Base-by-base conservation (phyloP, 2,888 invertebrate genomes). In the Panzeria rudis region DNA sequence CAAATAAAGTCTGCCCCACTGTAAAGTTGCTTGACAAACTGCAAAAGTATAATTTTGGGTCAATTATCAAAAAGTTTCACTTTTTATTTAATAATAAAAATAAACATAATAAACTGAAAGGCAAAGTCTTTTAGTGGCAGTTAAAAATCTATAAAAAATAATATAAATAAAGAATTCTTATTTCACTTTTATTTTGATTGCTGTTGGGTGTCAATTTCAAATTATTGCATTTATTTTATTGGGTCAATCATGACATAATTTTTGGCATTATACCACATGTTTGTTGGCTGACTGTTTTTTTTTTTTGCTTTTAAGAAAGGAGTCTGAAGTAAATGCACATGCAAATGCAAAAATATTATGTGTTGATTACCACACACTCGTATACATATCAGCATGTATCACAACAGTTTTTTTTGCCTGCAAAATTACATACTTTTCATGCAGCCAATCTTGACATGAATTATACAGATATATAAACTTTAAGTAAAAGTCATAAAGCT, bases 211-310 rank as follows among this genome's bases (percentile, higher is more conserved):
- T 83, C 82, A 80, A 47, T 62, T 83, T 73, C 29, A 79, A 56
- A 54, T 38, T 72, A 62, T 72, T 84, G 38, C 61, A 75, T 78
- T 77, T 47, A 61, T 59, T 71, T 86, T 86, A 86, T 87, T 87
- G 84, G 87, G 88, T 87, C 87, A 87, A 77, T 82, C 87, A 83
- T 88, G 88, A 88, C 87, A 88, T 88, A 88, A 88, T 87, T 88
- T 86, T 84, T 79, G 71, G 84, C 86, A 85, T 87, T 87, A 87
- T 61, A 83, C 44, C 79, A 77, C 76, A 72, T 72, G 35, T 54
- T 71, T n/a, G 23, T 61, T 79, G 41, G 8, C 32, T 17, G 38
- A 8, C 23, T 32, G 47, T 8, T 15, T 66, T 15, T 52, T 64
- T 8, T 15, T 66, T 7, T 52, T 69, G 17, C 61, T 61, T 32